Evolutionary conservation across 2,797 vertebrate genomes (phyloP), one percentile per base, ranked within the genome.

Genomic region (Tokudaia tokunoshimensis): DNA sequence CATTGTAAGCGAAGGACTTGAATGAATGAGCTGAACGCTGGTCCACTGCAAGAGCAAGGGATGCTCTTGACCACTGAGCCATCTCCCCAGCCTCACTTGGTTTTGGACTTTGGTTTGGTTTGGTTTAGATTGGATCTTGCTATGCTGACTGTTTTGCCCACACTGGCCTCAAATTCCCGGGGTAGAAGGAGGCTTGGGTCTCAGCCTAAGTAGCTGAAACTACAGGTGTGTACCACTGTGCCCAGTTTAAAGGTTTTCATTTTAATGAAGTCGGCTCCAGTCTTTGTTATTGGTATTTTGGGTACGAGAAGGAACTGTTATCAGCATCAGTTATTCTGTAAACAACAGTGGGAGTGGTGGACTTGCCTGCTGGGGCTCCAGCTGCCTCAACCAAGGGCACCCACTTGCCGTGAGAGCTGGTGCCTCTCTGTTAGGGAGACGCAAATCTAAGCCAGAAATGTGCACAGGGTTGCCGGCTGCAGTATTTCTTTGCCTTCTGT

Each of bases 201-300:
- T 80, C 13, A 8, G 37, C 22, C n/a, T 78, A 4, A 79, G 31
- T 50, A 79, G 61, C 59, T 85, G 7, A 19, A 26, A 78, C 37
- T 8, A 79, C 37, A 78, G 37, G 34, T 24, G 24, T n/a, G 61
- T 9, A 19, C 15, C 50, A 59, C 20, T 67, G 10, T 44, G 6
- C 47, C 59, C 70, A 57, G 44, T 47, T 72, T 63, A 50, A 84
- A 50, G 50, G 9, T 61, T 70, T 92, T 59, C 65, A 72, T 83
- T 79, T 88, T 80, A 44, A 65, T 85, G 22, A 80, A 63, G 17
- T 83, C 10, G 57, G 34, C 10, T 80, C 87, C 72, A 5, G 55
- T 29, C 24, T 92, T 75, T 70, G 5, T 70, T 94, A 85, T 29
- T 78, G 90, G 37, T 63, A 12, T 19, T 92, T 94, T 75, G 44